Evolutionary conservation across 2,797 vertebrate species (phyloP).

Genomic region (Typhlichthys subterraneus): DNA sequence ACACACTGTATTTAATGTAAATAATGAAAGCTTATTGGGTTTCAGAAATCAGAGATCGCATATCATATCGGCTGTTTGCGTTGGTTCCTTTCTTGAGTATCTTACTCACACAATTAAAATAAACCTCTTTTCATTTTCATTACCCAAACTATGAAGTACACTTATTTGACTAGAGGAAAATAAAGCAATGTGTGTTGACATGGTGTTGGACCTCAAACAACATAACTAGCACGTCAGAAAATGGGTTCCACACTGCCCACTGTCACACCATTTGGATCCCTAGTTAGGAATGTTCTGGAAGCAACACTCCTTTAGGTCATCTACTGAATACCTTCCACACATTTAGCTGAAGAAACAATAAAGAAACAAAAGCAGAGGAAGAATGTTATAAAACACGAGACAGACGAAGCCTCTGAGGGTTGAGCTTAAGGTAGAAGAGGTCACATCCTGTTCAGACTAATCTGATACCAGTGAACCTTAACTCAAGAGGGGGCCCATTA

Average conservation of each 20-base stretch:
- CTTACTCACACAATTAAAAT: not conserved
- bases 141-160: not conserved
- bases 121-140: not conserved
- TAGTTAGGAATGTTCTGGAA: no score
- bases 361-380: not conserved
- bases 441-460: slow-evolving; percentile 44
- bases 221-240: no score
- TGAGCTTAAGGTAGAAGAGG: slow-evolving; percentile 11
- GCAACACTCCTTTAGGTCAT: no score
- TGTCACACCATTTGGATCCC: no score
- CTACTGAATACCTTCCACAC: not conserved
- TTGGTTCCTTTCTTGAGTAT: not conserved
- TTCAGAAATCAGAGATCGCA: no score
- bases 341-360: not conserved
- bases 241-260: no score
- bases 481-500: slow-evolving; percentile 15
- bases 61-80: no score
- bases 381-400: not conserved
- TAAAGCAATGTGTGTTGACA: no score
- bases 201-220: no score
- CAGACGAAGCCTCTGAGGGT: not conserved
- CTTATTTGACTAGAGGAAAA: no score
- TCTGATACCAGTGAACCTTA: slow-evolving; percentile 40
- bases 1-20: not conserved
- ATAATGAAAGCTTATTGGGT: no score